Base-by-base conservation (phyloP, 2,888 invertebrate genomes). In the Philereme transversata region DNA sequence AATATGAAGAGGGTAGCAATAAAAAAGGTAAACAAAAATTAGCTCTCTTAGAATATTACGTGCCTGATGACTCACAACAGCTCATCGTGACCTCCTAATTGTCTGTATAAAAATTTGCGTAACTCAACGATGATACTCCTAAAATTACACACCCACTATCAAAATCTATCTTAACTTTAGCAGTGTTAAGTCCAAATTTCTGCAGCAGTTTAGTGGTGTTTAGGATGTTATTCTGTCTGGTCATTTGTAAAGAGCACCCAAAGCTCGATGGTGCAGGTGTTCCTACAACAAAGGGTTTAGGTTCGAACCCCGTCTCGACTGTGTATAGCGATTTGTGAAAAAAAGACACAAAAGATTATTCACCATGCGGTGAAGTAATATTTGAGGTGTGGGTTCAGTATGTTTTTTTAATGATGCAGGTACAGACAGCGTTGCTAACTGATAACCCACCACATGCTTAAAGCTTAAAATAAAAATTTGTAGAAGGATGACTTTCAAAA, bases 261-360 rank as follows among this genome's bases (percentile, higher is more conserved):
- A 77, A 73, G 82, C 80, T 84, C 79, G 79, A 88, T 83, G 76
- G 82, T 82, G 90, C 90, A 91, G 90, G 91, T 91, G 91, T 90
- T 78, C 81, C 71, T 65, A 72, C 75, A 84, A 90, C 90, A 90
- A 90, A 84, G 88, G 79, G 82, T 77, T 82, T 76, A 78, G 83
- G 78, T 88, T 90, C 84, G 85, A 88, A 83, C 83, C 84, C 84
- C 76, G 80, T 72, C 78, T 70, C 63, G 65, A 65, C 65, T 67
- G 78, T 84, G 81, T 81, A 83, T 70, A 81, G 79, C 81, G 82
- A 87, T 88, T 87, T 86, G 79, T 75, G 70, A 69, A 81, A 70
- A 70, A 70, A 64, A 61, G 41, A 67, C 50, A 61, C 53, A 66
- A 60, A 60, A 65, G 63, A 55, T 62, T 60, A 60, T 58, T 62